Conservation (phyloP, 2,888 invertebrate species). For the Synanthedon tipuliformis region DNA sequence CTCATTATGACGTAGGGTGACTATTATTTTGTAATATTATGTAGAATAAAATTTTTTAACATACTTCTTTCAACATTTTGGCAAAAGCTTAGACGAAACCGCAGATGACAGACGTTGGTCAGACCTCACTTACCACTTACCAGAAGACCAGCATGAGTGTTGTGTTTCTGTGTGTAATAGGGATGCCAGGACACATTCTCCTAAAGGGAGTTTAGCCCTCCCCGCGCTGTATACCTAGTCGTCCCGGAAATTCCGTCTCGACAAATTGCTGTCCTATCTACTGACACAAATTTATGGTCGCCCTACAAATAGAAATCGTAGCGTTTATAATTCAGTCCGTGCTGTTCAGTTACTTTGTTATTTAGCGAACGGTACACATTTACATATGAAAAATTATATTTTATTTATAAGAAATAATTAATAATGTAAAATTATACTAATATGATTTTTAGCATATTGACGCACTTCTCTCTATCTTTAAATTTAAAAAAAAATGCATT, state of each 20-base stretch:
- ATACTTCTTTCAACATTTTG: too few species aligned
- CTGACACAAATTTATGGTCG: conserved; percentile 12
- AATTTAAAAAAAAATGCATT: neutral
- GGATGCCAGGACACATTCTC: too few species aligned
- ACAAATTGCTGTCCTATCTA: too few species aligned
- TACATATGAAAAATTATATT: neutral
- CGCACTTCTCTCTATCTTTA: neutral
- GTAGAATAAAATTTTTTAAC: too few species aligned
- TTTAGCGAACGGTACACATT: neutral
- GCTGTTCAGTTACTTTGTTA: neutral
- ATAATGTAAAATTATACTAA: neutral
- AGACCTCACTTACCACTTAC: too few species aligned
- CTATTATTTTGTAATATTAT: conserved; percentile 10
- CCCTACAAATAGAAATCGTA: conserved; percentile 33
- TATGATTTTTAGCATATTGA: neutral
- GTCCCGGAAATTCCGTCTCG: too few species aligned
- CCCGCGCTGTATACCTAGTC: too few species aligned
- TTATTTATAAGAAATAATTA: neutral
- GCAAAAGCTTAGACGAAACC: too few species aligned
- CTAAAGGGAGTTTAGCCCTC: too few species aligned
- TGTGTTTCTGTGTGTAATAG: too few species aligned
- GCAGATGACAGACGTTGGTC: too few species aligned
- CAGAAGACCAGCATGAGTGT: too few species aligned
- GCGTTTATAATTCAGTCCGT: conserved; percentile 12
- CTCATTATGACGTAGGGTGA: conserved; percentile 25